phyloP scores from a whole-genome alignment of 2,888 invertebrate species.

The Eupithecia pulchellata region DNA sequence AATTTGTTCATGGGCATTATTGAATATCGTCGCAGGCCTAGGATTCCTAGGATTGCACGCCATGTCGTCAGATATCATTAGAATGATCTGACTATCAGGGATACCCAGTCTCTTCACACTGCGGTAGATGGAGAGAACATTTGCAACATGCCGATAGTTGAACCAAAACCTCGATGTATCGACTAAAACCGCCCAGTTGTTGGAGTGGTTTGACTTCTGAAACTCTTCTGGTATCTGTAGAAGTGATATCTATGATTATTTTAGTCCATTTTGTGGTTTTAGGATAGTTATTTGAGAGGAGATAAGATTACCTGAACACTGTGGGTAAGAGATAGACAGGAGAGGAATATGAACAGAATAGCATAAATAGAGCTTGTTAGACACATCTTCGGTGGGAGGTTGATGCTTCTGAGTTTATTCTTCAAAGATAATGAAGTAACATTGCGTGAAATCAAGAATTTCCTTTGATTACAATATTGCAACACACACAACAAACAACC shows the following conservation, averaged over 20 bases:
- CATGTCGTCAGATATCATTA: conserved; percentile 99
- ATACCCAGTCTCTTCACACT: conserved; percentile 99
- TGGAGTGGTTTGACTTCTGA: conserved; percentile 92
- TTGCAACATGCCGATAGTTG: conserved; percentile 99
- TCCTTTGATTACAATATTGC: neutral
- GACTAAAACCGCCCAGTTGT: conserved; percentile 99
- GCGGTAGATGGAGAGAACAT: conserved; percentile 98
- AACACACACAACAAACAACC: no score
- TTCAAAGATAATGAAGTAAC: neutral
- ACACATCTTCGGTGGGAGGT: conserved; percentile 17
- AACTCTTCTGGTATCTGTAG: conserved; percentile 83
- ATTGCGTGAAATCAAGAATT: neutral
- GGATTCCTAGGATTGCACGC: conserved; percentile 99
- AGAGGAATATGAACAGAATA: conserved; percentile 12
- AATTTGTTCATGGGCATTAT: conserved; percentile 98
- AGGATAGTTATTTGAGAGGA: neutral
- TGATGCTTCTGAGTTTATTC: neutral
- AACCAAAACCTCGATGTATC: conserved; percentile 99
- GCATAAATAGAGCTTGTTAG: conserved; percentile 1
- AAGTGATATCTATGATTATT: conserved; percentile 5
- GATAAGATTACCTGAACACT: conserved; percentile 26
- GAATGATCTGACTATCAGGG: conserved; percentile 98
- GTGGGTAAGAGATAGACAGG: conserved; percentile 13
- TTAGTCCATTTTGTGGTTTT: neutral
- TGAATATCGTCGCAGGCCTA: conserved; percentile 98